Base-by-base conservation (phyloP, 2,888 invertebrate species). In the Conops quadrifasciatus region DNA sequence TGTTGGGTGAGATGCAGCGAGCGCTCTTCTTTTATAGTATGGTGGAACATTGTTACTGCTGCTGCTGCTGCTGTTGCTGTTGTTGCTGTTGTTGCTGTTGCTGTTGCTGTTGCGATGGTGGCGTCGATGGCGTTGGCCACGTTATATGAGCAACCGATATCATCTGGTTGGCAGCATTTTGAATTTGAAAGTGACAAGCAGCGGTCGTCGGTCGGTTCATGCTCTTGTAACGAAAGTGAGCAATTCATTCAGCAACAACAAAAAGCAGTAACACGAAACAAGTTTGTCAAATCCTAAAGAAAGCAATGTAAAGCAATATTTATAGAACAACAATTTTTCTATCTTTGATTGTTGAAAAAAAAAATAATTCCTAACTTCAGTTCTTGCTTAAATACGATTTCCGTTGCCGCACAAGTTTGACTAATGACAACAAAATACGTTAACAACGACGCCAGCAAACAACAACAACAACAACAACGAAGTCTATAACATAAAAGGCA, bases 111-210 rank as follows among this genome's bases (percentile, higher is more conserved):
- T 47, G 62, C 49, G 24, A 49, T 26, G 26, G 56, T 24, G 26
- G 36, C 56, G 77, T 76, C 36, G 9, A 9, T 56, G 45, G 43
- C 49, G 24, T 16, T 26, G 26, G 36, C 26, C 24, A 56, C 56
- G 77, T 77, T 84, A 84, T 85, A 85, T 83, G 83, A 85, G 79
- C 78, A 80, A 79, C 78, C 78, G 82, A 79, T 79, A 81, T 79
- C 80, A 82, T 82, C 81, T 78, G 77, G 75, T 77, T 76, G 77
- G 78, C 81, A 82, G 81, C 85, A 85, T 85, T 85, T 85, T 80
- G 75, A 81, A 81, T 80, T 81, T 81, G 83, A 82, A 80, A 82
- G 84, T 82, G 83, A 81, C 81, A 83, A 84, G 81, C 79, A 77
- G 78, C 85, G 83, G 82, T 82, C 82, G 80, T 77, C 69, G 72